Evolutionary conservation across 2,113 vertebrate genomes (phyloP).

Genomic region (Phrynocephalus versicolor): DNA sequence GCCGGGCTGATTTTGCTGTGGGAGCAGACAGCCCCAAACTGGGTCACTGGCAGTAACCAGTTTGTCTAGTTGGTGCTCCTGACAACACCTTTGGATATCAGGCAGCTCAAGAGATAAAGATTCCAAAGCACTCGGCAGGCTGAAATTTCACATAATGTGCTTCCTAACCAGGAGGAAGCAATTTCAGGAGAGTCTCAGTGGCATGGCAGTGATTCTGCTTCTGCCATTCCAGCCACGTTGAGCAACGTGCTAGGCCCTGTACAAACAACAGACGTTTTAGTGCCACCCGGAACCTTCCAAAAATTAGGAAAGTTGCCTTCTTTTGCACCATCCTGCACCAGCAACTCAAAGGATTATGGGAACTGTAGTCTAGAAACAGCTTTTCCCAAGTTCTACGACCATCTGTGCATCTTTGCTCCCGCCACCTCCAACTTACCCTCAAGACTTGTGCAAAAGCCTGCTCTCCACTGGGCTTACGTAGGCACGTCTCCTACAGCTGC

Average conservation of each 20-base stretch:
- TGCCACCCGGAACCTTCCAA: too few relatives aligned
- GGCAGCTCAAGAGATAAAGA: not conserved
- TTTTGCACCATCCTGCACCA: too few relatives aligned
- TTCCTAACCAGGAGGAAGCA: not conserved
- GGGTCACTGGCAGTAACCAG: not conserved
- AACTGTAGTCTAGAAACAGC: too few relatives aligned
- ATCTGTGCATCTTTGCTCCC: too few relatives aligned
- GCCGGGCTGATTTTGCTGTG: not conserved
- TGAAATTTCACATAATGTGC: not conserved
- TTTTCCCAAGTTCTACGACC: too few relatives aligned
- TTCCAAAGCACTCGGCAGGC: not conserved
- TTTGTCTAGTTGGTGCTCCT: not conserved
- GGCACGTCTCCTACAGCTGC: too few relatives aligned
- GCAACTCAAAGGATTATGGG: too few relatives aligned
- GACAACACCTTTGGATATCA: not conserved
- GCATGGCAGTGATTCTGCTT: not conserved
- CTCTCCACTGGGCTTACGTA: too few relatives aligned
- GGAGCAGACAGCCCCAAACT: not conserved
- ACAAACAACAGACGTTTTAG: too few relatives aligned
- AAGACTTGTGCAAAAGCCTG: too few relatives aligned
- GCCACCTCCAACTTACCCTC: too few relatives aligned
- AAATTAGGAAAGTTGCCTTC: too few relatives aligned
- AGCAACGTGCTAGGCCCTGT: not conserved
- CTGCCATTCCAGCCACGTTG: not conserved
- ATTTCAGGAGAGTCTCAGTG: not conserved